Base-by-base conservation (phyloP, 2,797 vertebrate species). In the Pristis pectinata region DNA sequence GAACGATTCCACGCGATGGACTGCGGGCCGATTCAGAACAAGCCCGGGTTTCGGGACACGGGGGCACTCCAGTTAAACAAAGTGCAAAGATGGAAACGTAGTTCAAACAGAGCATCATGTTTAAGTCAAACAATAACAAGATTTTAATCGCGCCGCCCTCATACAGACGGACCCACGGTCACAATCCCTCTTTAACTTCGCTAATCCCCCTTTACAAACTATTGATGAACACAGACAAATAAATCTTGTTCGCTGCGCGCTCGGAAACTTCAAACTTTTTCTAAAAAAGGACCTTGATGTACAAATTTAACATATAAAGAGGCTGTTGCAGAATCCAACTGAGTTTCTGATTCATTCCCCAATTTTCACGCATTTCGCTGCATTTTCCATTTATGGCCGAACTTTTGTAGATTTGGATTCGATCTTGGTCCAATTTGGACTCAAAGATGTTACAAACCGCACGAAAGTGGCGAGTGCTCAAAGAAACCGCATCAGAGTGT, bases 61-160 rank as follows among this genome's bases (percentile, higher is more conserved):
- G 97, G 97, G 97, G 97, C 94, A 95, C 97, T 97, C 96, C 96
- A 96, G 96, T 96, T 96, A 97, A 98, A 97, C 95, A 95, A 97
- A 96, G 96, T 95, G 95, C 96, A 97, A 97, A 97, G 97, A 97
- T 97, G 97, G 97, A 98, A 98, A 97, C 96, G 94, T 92, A 95
- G 95, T 96, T 97, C 95, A 96, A 96, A 96, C 96, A 95, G 97
- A 95, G 95, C 96, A 97, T 98, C 97, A 97, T 97, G 96, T 97
- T 98, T 96, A 77, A 83, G 34, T 67, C 41, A 27, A 64, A 82
- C 59, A 80, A 56, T 27, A 49, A 92, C n/a, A 67, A 27, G 17
- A 74, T 30, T 94, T 37, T 53, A 94, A 76, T 56, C 15, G 5
- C 44, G 30, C 41, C 30, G 24, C 41, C 67, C 67, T 30, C 22